Percentiles rank a stretch among this genome's conserved stretches.
Evolutionary conservation across 2,888 invertebrate genomes (phyloP).

Genomic region (Pyrocoelia pectoralis): DNA sequence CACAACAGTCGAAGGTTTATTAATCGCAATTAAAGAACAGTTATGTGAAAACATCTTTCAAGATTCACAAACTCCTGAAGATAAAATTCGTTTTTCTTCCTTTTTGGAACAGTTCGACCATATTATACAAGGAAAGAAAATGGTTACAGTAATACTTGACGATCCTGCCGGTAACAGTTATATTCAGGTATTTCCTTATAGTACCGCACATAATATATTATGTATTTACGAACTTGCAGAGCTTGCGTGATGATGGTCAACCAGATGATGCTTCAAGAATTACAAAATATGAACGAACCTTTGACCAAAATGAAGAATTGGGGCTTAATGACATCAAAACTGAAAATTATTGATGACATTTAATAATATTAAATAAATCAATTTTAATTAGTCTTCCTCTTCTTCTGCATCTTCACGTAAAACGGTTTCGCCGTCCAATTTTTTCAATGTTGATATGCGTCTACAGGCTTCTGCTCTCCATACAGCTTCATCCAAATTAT

Average conservation of each 20-base stretch:
- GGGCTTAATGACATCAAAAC: constrained; percentile 97
- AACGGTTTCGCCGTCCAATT: constrained; percentile 85
- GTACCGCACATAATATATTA: constrained; percentile 1
- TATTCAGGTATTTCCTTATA: constrained; percentile 67
- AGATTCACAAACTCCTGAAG: constrained; percentile 71
- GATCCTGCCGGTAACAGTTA: constrained; percentile 99
- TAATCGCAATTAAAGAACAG: constrained; percentile 81
- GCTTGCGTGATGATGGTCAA: constrained; percentile 70
- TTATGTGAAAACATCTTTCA: constrained; percentile 73
- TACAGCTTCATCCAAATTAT: constrained; percentile 70
- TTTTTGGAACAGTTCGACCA: constrained; percentile 75
- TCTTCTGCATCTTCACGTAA: constrained; percentile 65
- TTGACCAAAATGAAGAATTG: constrained; percentile 93
- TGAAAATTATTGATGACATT: constrained; percentile 73
- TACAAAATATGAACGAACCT: constrained; percentile 80
- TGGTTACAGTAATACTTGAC: constrained; percentile 84
- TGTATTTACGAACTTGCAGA: constrained; percentile 62
- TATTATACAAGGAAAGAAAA: constrained; percentile 68
- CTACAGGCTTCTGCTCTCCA: constrained; percentile 77
- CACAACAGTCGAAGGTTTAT: constrained; percentile 92
- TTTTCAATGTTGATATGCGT: constrained; percentile 77
- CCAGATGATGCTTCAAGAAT: constrained; percentile 77
- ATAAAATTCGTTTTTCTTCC: constrained; percentile 64
- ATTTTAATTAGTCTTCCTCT: constrained; percentile 16
- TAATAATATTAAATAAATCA: not conserved